Evolutionary conservation across 2,113 vertebrate genomes (phyloP), one percentile per base, ranked within the genome.

Genomic region (Amazona guildingii): DNA sequence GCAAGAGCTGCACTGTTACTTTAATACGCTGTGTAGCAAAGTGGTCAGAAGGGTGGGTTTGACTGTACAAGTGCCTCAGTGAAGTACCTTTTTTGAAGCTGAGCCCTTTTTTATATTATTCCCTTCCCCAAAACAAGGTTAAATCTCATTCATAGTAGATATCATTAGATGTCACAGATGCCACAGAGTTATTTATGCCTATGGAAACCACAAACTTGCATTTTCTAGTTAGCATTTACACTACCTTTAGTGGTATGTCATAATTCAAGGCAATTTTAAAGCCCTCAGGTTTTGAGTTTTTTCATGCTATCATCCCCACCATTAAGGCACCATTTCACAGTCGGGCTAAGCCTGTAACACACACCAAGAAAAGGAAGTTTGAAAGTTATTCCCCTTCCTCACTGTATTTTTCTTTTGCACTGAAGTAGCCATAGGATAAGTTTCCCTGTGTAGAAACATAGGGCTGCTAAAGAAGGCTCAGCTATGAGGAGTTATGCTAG

Each of bases 231-330:
- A 94, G 90, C 17, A 23, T 86, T 94, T 90, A 92, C 76, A 72
- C 88, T 97, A 83, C 84, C 87, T 96, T 46, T 88, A 95, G 93
- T 88, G 69, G 77, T 88, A 89, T 95, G 76, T 72, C 92, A 94
- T 86, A 95, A 95, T 76, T 95, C 95, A 91, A 95, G 76, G 67
- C 51, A 90, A 92, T 90, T 93, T 93, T 91, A 94, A 96, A 96
- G 88, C 90, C 73, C 90, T 92, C 92, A 94, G 73, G 73, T 96
- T 94, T 89, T 90, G 73, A 90, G 39, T 57, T 90, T 94, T 96
- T 94, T 95, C 92, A 88, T 83, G 92, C 57, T 90, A 80, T 79
- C 95, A 93, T 92, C 83, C 86, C 80, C 90, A 95, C 80, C 73
- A 83, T 88, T 86, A 96, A 79, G 80, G 88, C 90, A 96, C 77